Base-by-base conservation (phyloP, 1,140 invertebrate genomes). In the Atta colombica region DNA sequence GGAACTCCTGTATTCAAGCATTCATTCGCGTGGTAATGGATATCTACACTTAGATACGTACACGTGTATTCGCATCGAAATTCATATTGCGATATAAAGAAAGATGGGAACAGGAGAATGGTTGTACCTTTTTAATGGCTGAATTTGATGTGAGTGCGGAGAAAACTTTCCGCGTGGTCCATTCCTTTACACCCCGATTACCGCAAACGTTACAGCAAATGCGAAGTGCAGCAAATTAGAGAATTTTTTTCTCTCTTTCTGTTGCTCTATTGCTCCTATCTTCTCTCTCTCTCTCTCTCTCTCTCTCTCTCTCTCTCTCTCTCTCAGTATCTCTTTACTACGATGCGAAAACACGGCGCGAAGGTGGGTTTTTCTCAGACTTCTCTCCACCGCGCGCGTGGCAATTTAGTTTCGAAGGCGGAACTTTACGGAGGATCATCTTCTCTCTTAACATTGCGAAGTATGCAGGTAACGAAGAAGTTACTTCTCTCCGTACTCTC, bases 341-440 rank as follows among this genome's bases (percentile, higher is more conserved):
- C 28, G 45, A 68, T 51, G 31, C 21, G 49, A 71, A 69, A 72
- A 72, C 35, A 55, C 61, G 35, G 60, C 49, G 18, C 68, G 25
- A 21, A 63, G 63, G 72, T 51, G n/a, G 63, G 71, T 87, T 88
- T 87, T 74, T 77, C 35, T 31, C 35, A 35, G 53, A 49, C 49
- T 53, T 63, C 58, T 63, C 72, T 45, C 25, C 49, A 60, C 49
- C 28, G 49, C 60, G 61, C 60, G 60, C 60, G 51, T 16, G 49
- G 77, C 45, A 81, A 88, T 91, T 91, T 89, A 90, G 77, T 78
- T 85, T 78, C 77, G 45, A 28, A 71, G 66, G 53, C 51, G 72
- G 45, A 89, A 89, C 84, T 90, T 87, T 72, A 60, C 65, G 5
- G 71, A 31, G 14, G 60, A 63, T 63, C 35, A 10, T 68, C 68